Conservation (phyloP, 2,113 vertebrate species). For the Xerus inauris region DNA sequence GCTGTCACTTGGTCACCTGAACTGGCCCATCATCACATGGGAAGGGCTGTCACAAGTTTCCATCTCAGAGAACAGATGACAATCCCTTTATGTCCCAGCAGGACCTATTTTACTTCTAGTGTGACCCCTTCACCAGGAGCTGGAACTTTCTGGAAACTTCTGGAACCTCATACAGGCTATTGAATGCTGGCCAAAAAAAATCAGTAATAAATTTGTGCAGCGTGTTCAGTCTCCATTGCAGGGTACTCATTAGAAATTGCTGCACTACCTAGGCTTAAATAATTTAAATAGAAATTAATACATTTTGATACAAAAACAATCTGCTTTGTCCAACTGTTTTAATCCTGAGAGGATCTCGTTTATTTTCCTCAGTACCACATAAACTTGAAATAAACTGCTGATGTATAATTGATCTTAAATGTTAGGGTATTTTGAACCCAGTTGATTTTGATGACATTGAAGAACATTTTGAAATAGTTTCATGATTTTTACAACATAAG, state of each 20-base stretch:
- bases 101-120: neutral
- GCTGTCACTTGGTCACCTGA: neutral
- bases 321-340: neutral
- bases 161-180: neutral
- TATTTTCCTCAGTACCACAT: neutral
- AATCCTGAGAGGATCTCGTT: neutral
- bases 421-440: neutral
- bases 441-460: neutral
- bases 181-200: neutral
- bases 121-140: neutral
- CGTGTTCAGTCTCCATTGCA: neutral
- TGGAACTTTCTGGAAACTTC: slow-evolving; percentile 14
- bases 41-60: neutral
- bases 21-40: neutral
- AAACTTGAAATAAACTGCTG: neutral
- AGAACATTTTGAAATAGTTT: neutral
- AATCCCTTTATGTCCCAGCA: neutral
- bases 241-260: neutral
- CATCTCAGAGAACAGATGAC: neutral
- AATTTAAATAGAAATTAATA: neutral
- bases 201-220: neutral
- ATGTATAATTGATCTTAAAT: neutral
- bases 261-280: neutral
- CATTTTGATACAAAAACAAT: neutral
- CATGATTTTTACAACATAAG: neutral